A percentile compares a stretch with the other conserved stretches of the same genome.
Evolutionary conservation across 64 coral and sea anemone genomes (phyloP).

Genomic region (Montipora cactus): DNA sequence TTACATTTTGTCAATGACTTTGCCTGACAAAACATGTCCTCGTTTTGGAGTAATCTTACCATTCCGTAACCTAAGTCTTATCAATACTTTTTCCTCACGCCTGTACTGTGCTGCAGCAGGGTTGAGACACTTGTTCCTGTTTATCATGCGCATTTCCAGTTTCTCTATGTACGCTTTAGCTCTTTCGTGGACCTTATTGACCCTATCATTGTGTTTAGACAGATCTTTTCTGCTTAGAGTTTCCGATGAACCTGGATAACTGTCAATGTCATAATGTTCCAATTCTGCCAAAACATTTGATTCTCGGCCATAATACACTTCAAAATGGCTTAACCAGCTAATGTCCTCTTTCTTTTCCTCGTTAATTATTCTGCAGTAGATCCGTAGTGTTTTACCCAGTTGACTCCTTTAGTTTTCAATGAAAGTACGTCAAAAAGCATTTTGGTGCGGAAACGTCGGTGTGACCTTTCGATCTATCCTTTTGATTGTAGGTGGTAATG

Average conservation of each 20-base stretch:
- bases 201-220: background rate
- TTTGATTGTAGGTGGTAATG: background rate
- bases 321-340: background rate
- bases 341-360: conserved; percentile 6
- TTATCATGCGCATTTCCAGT: background rate
- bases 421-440: background rate
- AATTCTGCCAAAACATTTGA: no score
- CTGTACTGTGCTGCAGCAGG: conserved; percentile 15
- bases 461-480: conserved; percentile 1
- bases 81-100: conserved; percentile 15
- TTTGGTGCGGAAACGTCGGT: background rate
- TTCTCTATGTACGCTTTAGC: background rate
- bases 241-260: no score
- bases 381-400: background rate
- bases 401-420: background rate
- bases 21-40: conserved; percentile 23
- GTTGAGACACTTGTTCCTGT: background rate
- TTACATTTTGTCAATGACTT: conserved; percentile 30
- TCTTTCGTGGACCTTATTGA: background rate
- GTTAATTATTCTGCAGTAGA: background rate
- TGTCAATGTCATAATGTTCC: no score
- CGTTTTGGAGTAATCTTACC: conserved; percentile 22
- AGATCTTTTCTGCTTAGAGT: no score
- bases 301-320: conserved; percentile 31
- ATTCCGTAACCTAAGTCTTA: background rate